Evolutionary conservation across 2,797 vertebrate species (phyloP), one percentile per base, ranked within the genome.

Genomic region (Podargus strigoides): DNA sequence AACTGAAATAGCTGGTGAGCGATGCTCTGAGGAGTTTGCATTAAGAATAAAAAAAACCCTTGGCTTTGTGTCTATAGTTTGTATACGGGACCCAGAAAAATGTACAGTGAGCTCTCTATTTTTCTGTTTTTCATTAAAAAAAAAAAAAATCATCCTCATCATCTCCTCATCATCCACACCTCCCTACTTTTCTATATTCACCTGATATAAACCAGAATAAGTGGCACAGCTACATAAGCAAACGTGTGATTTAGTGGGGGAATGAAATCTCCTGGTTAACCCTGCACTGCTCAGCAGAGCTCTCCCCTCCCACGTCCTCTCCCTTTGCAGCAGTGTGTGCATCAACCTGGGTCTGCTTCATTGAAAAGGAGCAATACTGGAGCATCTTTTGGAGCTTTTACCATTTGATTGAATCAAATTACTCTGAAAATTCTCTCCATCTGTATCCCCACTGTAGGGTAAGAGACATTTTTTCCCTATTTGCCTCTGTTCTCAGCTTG

Each of bases 291-390:
- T 68, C 66, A 74, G 60, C 47, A 66, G 78, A 90, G 13, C 16
- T 85, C 56, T 85, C 9, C 10, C 10, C 24, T 95, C 22, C 41
- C 59, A 37, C 0, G 0, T 0, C 66, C 23, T 63, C 3, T 3
- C 10, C 10, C 28, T 47, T 41, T 84, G 18, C 0, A 1, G 64
- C n/a, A 60, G 58, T 0, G 0, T 49, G 19, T 78, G 42, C 12
- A 10, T 70, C 30, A 87, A 0, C 16, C 39, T 52, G 42, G 16
- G 42, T 64, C 36, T 0, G 3, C 36, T 68, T 72, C 8, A 20
- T 28, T 3, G 6, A 42, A 64, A 87, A 85, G 18, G 6, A 34
- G 23, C 0, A 3, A 34, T 63, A 17, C 36, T 85, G 63, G 30
- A 58, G 15, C 42, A 83, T n/a, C 20, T 44, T 87, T 83, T 50